Conservation (phyloP, 2,797 vertebrate species). For the Glossophaga mutica region DNA sequence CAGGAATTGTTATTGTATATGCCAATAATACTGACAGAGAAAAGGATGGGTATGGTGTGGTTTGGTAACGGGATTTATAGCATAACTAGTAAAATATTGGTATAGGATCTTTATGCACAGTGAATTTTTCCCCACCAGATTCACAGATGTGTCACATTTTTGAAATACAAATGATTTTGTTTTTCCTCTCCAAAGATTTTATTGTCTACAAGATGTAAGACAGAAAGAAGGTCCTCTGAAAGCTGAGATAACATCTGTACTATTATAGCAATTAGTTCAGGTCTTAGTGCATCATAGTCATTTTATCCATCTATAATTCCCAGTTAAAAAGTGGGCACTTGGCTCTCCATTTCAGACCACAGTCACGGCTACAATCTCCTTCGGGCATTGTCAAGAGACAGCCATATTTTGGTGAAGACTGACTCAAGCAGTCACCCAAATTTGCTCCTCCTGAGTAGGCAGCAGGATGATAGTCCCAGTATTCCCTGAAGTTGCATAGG, state of each 20-base stretch:
- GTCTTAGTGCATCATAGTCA: background rate
- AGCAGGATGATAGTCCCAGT: background rate
- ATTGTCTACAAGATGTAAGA: background rate
- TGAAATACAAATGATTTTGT: background rate
- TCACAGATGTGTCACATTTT: constrained; percentile 9
- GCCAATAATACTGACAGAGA: background rate
- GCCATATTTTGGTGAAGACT: background rate
- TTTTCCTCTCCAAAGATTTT: background rate
- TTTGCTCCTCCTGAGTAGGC: background rate
- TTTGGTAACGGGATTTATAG: background rate
- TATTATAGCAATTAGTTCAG: background rate
- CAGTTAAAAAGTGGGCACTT: background rate
- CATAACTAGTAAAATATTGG: background rate
- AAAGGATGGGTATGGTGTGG: background rate
- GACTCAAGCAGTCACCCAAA: background rate
- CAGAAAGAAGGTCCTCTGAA: background rate
- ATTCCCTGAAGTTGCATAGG: background rate
- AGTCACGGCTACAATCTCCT: background rate
- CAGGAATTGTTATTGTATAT: background rate
- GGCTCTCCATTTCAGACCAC: background rate
- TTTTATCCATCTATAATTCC: background rate
- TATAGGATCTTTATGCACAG: background rate
- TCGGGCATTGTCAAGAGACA: background rate
- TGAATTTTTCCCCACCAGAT: background rate
- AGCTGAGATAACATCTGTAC: background rate